These are phyloP conservation scores for Amaurobius ferox DNA, from an alignment of 2,888 invertebrate species.

Conservation along the genomic window DNA sequence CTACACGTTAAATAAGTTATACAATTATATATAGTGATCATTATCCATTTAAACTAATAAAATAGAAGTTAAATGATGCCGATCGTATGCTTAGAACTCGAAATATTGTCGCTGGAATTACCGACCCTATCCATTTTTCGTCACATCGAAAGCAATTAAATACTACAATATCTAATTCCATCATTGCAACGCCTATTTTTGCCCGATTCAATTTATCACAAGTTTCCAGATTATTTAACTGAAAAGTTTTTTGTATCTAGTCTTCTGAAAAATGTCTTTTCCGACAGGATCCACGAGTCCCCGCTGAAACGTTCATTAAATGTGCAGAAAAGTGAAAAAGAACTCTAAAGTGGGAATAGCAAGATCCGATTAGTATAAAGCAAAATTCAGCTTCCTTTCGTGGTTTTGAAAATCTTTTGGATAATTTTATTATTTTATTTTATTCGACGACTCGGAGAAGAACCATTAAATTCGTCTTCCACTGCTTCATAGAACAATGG, in stretches of 20 bases:
- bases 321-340: not conserved
- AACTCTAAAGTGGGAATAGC: constrained; percentile 9
- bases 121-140: too few relatives aligned
- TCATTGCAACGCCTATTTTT: not conserved
- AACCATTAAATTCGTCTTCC: constrained; percentile 33
- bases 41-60: too few relatives aligned
- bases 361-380: constrained; percentile 39
- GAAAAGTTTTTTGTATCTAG: too few relatives aligned
- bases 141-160: too few relatives aligned
- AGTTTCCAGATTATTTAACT: too few relatives aligned
- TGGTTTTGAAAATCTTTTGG: constrained; percentile 1
- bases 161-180: too few relatives aligned
- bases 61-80: too few relatives aligned
- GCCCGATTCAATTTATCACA: too few relatives aligned
- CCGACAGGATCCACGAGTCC: constrained; percentile 1
- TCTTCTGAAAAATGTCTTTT: constrained; percentile 40
- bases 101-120: too few relatives aligned
- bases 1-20: too few relatives aligned
- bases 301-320: constrained; percentile 28
- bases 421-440: constrained; percentile 7
- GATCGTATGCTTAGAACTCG: too few relatives aligned
- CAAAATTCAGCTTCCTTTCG: constrained; percentile 21
- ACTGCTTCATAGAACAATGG: not conserved
- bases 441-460: constrained; percentile 26
- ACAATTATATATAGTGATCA: too few relatives aligned